Evolutionary conservation across 2,888 invertebrate genomes (phyloP), one percentile per base, ranked within the genome.

Genomic region (Melanostoma scalare): DNA sequence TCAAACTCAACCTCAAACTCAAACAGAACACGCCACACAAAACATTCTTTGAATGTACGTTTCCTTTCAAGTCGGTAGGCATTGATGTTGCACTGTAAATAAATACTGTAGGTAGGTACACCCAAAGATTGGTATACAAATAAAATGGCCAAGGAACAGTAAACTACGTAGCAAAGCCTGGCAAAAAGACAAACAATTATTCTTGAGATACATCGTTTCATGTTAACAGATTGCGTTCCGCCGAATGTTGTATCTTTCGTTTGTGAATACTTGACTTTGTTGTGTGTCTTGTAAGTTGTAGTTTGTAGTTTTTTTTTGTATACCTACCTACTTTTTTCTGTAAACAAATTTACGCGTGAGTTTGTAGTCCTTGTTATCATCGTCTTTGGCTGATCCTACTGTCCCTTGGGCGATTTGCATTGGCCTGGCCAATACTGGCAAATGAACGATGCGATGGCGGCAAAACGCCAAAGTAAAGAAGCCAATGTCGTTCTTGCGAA

Each of bases 261-360:
- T 73, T 77, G 68, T 50, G 67, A 74, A 79, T 68, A 72, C 71
- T 61, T 50, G 50, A 10, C 63, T 56, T 42, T 44, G 61, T 31
- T 42, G 42, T 44, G 58, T 72, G 30, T 10, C 60, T 10, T 50
- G 61, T 50, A 63, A 61, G 44, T 72, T 48, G 46, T 30, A 31
- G 63, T 63, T 44, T 50, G 38, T 30, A 40, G 42, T 56, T 52
- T 73, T 35, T 63, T 52, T 58, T 10, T 56, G 31, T 61, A 6
- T 56, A 44, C 55, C 10, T 50, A 10, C 44, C 6, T 63, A 9
- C n/a, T 3, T 44, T 61, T 53, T 38, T 65, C 60, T 56, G 40
- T 42, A 6, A 73, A 63, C 72, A 82, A 63, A 77, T 69, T 68
- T 69, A 73, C 77, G 77, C 82, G 72, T 72, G 33, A 55, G 77